Conservation (phyloP, 1,140 invertebrate genomes). For the Aricia agestis region DNA sequence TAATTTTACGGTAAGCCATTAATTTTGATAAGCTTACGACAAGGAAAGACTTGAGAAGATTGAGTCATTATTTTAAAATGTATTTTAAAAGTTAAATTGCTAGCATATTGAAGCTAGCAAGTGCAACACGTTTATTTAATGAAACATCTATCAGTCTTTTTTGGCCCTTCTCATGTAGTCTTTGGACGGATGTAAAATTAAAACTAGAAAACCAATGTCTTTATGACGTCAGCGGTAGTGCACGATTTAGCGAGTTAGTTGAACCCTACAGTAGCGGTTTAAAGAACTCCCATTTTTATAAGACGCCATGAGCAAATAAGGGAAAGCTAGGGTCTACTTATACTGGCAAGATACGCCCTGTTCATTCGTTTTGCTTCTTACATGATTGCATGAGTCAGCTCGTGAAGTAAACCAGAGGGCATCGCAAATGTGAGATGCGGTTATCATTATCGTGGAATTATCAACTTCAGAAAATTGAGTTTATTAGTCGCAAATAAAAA, state of each 20-base stretch:
- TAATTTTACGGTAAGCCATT: no score
- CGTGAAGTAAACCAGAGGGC: not conserved
- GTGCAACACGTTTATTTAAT: not conserved
- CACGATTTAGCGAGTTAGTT: slow-evolving; percentile 26
- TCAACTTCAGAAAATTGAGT: no score
- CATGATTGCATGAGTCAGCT: slow-evolving; percentile 23
- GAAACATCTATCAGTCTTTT: not conserved
- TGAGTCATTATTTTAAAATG: no score
- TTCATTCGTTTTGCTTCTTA: slow-evolving; percentile 24
- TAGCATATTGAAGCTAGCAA: no score
- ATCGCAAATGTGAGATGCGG: not conserved
- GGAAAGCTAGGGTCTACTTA: slow-evolving; percentile 25
- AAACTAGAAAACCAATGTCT: slow-evolving; percentile 33
- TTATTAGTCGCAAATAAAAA: no score
- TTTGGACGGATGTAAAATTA: slow-evolving; percentile 28
- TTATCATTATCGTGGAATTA: slow-evolving; percentile 1
- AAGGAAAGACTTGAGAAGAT: no score
- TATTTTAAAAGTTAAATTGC: no score
- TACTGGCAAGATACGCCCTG: slow-evolving; percentile 20
- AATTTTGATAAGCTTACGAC: no score
- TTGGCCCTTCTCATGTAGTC: not conserved
- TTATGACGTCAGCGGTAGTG: slow-evolving; percentile 36
- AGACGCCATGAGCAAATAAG: slow-evolving; percentile 12
- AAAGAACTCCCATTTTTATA: slow-evolving; percentile 17
- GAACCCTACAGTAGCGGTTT: slow-evolving; percentile 14